These are phyloP conservation scores for Acanthopagrus latus DNA, from an alignment of 2,797 vertebrate genomes.

Conservation along the genomic window DNA sequence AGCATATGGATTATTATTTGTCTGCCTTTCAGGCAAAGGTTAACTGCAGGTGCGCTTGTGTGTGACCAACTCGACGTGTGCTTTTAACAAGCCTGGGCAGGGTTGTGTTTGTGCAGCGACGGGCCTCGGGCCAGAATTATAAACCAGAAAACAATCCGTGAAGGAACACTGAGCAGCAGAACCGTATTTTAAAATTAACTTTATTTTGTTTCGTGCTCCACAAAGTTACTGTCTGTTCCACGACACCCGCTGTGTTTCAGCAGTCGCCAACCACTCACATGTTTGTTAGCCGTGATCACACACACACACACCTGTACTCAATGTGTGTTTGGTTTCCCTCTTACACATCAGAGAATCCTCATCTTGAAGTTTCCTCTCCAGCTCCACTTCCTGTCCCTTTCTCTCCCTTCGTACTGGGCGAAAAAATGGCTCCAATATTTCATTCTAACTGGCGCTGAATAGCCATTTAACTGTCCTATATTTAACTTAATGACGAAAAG, in stretches of 20 bases:
- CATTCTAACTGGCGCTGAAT: conserved; percentile 21
- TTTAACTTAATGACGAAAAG: conserved; percentile 32
- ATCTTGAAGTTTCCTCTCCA: too few species aligned
- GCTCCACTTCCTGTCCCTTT: conserved; percentile 3
- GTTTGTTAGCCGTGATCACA: background rate
- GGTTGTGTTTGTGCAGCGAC: conserved; percentile 25
- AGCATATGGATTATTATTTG: conserved; percentile 58
- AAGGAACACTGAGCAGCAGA: conserved; percentile 9
- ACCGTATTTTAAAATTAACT: conserved; percentile 10
- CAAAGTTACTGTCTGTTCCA: conserved; percentile 2
- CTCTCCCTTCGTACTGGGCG: background rate
- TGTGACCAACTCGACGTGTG: conserved; percentile 41
- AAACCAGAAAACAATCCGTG: conserved; percentile 14
- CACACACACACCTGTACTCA: conserved; percentile 12
- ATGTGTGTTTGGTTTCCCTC: background rate
- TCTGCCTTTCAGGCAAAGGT: conserved; percentile 56
- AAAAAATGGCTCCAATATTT: conserved; percentile 7
- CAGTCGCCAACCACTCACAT: background rate
- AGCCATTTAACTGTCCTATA: conserved; percentile 27
- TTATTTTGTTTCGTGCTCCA: conserved; percentile 12
- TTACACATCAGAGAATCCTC: background rate
- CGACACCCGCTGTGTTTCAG: conserved; percentile 3
- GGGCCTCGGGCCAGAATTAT: conserved; percentile 22
- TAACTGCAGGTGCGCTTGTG: conserved; percentile 55
- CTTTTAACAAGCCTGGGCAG: conserved; percentile 44